Percentiles rank a stretch among this genome's conserved stretches.
Evolutionary conservation across 2,113 vertebrate genomes (phyloP).

Genomic region (Alaudala cheleensis): DNA sequence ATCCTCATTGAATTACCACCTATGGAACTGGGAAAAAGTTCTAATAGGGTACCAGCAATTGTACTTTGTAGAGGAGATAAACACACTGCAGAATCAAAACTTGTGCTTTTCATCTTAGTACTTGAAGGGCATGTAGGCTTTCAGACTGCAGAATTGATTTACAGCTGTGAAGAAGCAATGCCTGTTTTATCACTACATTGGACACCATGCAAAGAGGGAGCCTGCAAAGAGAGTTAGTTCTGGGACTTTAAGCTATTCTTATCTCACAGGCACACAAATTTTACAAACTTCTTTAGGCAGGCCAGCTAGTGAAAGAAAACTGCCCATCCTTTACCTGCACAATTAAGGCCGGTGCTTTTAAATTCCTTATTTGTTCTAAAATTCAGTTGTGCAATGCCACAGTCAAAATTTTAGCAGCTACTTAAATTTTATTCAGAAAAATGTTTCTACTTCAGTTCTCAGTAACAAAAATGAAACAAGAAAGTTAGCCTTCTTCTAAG

Average conservation of each 20-base stretch:
- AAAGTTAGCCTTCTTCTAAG: not conserved
- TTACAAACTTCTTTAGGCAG: not conserved
- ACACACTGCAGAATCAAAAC: not conserved
- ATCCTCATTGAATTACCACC: not conserved
- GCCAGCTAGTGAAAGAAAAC: not conserved
- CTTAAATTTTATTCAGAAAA: not conserved
- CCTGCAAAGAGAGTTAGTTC: not conserved
- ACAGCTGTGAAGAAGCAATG: not conserved
- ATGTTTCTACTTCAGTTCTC: not conserved
- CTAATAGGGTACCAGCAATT: accelerated
- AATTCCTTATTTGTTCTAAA: not conserved
- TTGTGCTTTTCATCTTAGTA: not conserved
- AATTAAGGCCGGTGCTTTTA: not conserved
- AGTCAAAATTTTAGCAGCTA: not conserved
- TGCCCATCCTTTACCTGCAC: not conserved
- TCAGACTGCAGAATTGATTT: not conserved
- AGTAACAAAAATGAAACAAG: not conserved
- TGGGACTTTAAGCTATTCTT: not conserved
- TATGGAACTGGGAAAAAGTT: not conserved
- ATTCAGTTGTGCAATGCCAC: not conserved
- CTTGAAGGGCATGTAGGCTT: not conserved
- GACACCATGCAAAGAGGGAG: not conserved
- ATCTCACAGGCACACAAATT: not conserved
- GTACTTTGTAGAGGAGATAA: not conserved
- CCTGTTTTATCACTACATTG: not conserved